These are phyloP conservation scores for Pelobates cultripes DNA, from an alignment of 2,797 vertebrate species.

Conservation along the genomic window DNA sequence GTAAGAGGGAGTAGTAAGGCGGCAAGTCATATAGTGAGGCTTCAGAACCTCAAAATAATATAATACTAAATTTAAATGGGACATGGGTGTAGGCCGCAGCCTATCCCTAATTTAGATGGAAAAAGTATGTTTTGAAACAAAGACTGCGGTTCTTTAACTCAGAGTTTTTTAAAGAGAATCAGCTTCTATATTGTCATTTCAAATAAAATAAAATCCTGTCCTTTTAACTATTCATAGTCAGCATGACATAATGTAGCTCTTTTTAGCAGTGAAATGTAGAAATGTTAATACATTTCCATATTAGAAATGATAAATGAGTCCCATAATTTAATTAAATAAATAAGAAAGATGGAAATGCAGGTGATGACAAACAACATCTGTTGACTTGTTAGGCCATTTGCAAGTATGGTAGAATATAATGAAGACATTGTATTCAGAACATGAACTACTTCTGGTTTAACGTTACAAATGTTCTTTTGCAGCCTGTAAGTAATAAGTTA, in stretches of 20 bases:
- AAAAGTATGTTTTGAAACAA: no score
- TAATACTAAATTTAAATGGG: no score
- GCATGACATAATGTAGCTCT: neutral
- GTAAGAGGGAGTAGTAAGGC: no score
- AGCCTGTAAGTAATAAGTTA: neutral
- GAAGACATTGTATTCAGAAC: constrained; percentile 74
- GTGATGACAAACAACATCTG: constrained; percentile 79
- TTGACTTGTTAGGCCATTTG: constrained; percentile 69
- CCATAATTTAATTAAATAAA: constrained; percentile 47
- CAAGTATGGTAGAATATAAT: constrained; percentile 69
- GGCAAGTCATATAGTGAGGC: no score
- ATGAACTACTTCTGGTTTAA: constrained; percentile 64
- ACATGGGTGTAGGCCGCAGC: no score
- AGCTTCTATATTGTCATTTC: no score
- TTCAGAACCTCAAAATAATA: no score
- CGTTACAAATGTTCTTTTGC: neutral
- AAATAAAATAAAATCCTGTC: no score
- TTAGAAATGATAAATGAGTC: neutral
- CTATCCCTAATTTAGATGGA: no score
- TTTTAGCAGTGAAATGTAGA: neutral
- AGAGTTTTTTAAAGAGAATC: no score
- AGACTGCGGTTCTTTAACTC: no score
- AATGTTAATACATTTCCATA: neutral
- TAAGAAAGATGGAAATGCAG: constrained; percentile 67
- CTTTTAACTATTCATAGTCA: no score